Evolutionary conservation across 2,797 vertebrate genomes (phyloP).

Genomic region (Linurgus olivaceus): DNA sequence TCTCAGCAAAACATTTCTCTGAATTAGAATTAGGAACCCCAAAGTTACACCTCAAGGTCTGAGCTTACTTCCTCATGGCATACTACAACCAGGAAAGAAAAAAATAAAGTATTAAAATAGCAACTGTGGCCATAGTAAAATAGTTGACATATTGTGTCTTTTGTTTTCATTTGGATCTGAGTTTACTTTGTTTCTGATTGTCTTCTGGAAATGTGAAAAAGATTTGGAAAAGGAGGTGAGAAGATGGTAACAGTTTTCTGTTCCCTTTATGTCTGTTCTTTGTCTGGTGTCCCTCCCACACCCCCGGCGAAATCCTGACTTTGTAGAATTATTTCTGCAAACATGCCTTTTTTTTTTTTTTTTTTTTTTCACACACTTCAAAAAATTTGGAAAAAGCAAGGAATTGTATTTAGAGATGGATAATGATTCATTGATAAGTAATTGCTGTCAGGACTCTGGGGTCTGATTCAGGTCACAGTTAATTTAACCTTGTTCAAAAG

Average conservation of each 20-base stretch:
- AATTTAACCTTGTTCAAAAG: constrained; percentile 40
- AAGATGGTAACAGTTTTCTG: neutral
- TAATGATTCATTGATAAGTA: constrained; percentile 45
- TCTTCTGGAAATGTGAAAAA: neutral
- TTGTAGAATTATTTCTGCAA: neutral
- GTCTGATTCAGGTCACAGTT: constrained; percentile 36
- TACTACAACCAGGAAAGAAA: accelerated
- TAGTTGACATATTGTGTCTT: neutral
- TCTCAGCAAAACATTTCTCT: neutral
- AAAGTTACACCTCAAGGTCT: neutral
- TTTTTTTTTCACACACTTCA: neutral
- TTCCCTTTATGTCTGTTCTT: neutral
- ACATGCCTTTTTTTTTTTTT: neutral
- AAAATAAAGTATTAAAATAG: neutral
- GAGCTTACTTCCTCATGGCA: neutral
- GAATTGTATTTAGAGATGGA: neutral
- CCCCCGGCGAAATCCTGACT: neutral
- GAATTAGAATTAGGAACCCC: neutral
- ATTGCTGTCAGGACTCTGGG: neutral
- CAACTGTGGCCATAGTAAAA: neutral
- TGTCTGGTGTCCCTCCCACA: neutral
- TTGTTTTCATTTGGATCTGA: neutral
- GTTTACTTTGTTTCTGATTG: neutral
- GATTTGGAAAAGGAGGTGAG: neutral
- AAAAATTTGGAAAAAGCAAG: neutral